Evolutionary conservation across 1,140 invertebrate species (phyloP), one percentile per base, ranked within the genome.

Genomic region (Drosophila tristis): DNA sequence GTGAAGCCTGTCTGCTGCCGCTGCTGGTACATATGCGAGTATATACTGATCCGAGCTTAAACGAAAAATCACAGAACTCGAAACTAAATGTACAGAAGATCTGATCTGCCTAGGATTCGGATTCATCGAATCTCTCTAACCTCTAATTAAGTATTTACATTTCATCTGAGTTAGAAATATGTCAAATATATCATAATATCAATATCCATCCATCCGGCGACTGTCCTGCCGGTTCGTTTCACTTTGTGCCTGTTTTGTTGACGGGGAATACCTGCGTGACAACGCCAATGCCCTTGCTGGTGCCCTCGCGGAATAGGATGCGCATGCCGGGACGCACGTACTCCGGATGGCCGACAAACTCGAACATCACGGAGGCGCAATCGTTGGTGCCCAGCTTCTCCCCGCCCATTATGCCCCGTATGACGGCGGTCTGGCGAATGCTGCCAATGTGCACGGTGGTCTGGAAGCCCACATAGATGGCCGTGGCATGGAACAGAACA

Each of bases 381-480:
- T 98, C 96, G 87, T 98, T 97, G 0, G 97, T 97, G 9, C 93
- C 91, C 11, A 94, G 84, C 35, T 92, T 92, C 55, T 87, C 91
- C 15, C 90, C 74, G 2, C 86, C 91, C 87, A 91, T 92, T 9
- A 87, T 93, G 54, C 93, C 94, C 71, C 93, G 95, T 23, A 98
- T 95, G 20, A 98, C 95, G 16, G 97, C 98, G 0, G 98, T 99
- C 93, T 99, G 98, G 8, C 98, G 93, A 13, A 99, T 96, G 90
- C 98, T 99, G 2, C 97, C 98, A 63, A 99, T 96, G 90, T 99
- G 97, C 2, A 99, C 95, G 0, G 98, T 98, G 25, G 97, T 96
- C 94, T 99, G 97, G 93, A 98, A 99, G 15, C 98, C 98, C 5
- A 94, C 94, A 70, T 95, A 96, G 66, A 99, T 98, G 20, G 95